These are phyloP conservation scores for Philereme transversata DNA, from an alignment of 2,888 invertebrate genomes.

Conservation along the genomic window DNA sequence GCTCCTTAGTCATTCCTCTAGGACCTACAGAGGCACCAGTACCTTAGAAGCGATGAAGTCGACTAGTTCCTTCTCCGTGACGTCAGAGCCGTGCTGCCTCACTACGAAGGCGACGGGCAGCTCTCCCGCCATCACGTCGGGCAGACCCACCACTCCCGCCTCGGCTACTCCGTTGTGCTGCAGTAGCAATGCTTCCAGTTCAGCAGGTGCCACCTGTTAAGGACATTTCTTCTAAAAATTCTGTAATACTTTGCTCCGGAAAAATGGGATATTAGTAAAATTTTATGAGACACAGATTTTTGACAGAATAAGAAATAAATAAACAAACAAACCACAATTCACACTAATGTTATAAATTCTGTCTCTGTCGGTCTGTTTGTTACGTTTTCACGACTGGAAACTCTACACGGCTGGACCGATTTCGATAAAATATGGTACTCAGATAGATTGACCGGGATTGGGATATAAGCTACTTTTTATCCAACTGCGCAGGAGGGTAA, in stretches of 20 bases:
- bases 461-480: no score
- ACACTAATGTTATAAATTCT: no score
- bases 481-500: no score
- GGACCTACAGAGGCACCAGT: background rate
- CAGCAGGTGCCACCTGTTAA: slow-evolving; percentile 91
- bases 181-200: slow-evolving; percentile 91
- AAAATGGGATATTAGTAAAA: background rate
- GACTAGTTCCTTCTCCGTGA: slow-evolving; percentile 83
- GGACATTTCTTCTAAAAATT: background rate
- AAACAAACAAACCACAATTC: no score
- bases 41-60: slow-evolving; percentile 73
- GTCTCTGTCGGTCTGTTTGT: no score
- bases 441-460: no score
- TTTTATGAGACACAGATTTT: no score
- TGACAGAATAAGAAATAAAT: no score
- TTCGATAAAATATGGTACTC: no score
- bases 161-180: slow-evolving; percentile 89
- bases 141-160: slow-evolving; percentile 91
- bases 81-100: slow-evolving; percentile 73
- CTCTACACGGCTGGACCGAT: no score
- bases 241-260: background rate
- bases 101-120: slow-evolving; percentile 91
- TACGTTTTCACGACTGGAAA: no score
- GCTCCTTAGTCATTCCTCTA: no score
- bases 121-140: slow-evolving; percentile 89